Evolutionary conservation across 2,888 invertebrate genomes (phyloP).

Genomic region (Cheilosia vernalis): DNA sequence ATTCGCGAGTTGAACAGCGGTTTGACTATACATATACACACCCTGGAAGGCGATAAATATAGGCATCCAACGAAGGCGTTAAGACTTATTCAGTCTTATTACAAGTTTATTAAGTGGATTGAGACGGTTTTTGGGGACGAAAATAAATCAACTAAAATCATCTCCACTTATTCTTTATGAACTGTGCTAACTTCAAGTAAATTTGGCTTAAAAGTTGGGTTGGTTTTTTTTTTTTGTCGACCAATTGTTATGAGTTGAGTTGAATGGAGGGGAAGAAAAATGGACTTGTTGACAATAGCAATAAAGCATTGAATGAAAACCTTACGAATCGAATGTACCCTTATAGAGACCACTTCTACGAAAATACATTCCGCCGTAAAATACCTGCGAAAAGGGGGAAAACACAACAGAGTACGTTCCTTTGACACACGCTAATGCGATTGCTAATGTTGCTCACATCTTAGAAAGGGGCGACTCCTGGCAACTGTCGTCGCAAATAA

Average conservation of each 20-base stretch:
- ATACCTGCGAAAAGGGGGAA: not conserved
- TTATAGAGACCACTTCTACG: not conserved
- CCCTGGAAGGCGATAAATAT: not conserved
- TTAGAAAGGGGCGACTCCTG: too few species aligned
- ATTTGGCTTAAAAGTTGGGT: not conserved
- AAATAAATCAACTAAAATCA: constrained; percentile 8
- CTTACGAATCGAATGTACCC: not conserved
- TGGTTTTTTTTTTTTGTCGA: not conserved
- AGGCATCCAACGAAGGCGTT: not conserved
- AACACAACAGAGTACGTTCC: not conserved
- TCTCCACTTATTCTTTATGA: not conserved
- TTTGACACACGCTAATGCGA: constrained; percentile 24
- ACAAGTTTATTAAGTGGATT: not conserved
- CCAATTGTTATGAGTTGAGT: constrained; percentile 20
- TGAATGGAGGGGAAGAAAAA: constrained; percentile 18
- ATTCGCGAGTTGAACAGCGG: constrained; percentile 15
- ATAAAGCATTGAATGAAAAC: constrained; percentile 6
- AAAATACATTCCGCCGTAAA: not conserved
- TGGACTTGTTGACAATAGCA: constrained; percentile 20
- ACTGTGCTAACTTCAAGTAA: not conserved
- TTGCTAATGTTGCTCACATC: constrained; percentile 8
- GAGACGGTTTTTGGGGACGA: not conserved
- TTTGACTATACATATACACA: not conserved
- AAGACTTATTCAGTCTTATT: constrained; percentile 35
- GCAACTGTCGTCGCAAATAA: too few species aligned